Conservation (phyloP, 2,888 invertebrate genomes). For the Alentia gelatinosa region DNA sequence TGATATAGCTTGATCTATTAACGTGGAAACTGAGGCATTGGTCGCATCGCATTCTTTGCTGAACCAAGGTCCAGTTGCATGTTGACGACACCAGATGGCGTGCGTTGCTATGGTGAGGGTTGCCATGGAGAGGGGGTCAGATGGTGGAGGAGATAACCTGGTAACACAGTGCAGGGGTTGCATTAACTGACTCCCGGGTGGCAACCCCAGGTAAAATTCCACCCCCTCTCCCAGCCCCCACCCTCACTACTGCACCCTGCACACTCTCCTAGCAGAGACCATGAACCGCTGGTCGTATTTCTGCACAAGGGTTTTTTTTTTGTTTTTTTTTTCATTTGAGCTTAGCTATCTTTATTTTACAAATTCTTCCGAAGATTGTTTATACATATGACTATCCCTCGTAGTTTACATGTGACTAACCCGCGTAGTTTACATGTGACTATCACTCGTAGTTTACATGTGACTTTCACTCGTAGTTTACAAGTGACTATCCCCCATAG, state of each 20-base stretch:
- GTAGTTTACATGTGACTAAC: too few relatives aligned
- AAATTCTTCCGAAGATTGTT: too few relatives aligned
- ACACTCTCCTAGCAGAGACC: background rate
- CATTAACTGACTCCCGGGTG: background rate
- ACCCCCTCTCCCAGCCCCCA: background rate
- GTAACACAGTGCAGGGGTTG: background rate
- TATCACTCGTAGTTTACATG: too few relatives aligned
- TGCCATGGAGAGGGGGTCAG: background rate
- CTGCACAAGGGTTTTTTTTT: too few relatives aligned
- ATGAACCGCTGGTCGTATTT: background rate
- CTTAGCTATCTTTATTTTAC: too few relatives aligned
- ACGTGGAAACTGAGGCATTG: background rate
- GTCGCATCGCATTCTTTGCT: background rate
- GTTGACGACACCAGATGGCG: background rate
- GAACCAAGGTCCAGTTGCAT: background rate
- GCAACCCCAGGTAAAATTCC: background rate
- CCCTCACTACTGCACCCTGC: background rate
- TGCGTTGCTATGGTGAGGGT: background rate
- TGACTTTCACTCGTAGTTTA: too few relatives aligned
- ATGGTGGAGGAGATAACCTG: background rate
- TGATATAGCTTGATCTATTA: background rate
- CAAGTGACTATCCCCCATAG: too few relatives aligned
- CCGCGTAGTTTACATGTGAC: too few relatives aligned
- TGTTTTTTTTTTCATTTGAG: too few relatives aligned
- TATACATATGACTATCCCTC: too few relatives aligned